Evolutionary conservation across 1,140 invertebrate species (phyloP), one percentile per base, ranked within the genome.

Genomic region (Drosophila elegans): DNA sequence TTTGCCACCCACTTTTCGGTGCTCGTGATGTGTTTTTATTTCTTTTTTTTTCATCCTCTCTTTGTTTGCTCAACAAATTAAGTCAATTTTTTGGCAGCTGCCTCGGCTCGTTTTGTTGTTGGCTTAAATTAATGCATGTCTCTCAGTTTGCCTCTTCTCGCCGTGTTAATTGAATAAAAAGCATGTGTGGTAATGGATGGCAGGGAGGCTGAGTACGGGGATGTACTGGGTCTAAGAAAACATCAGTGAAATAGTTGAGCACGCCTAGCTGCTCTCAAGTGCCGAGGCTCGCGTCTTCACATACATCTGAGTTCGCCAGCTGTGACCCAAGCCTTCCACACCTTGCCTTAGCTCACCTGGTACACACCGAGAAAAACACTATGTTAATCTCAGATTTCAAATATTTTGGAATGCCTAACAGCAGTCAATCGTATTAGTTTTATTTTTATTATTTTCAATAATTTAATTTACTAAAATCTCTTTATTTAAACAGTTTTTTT

Each of bases 141-240:
- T 44, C 81, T 71, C 49, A 25, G 52, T n/a, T 54, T 10, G 52
- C 55, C 55, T 61, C 75, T 49, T 45, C 59, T 59, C 54, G 52
- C 36, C 51, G 81, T 81, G 81, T 80, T 85, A 85, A 85, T 85
- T 85, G 81, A 85, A 85, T 85, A 74, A 80, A 77, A 85, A 85
- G 54, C 80, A 72, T 56, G 71, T 64, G 62, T 49, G 41, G 38
- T 48, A 44, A 57, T 21, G 46, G 13, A n/a, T 39, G 16, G 12
- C 16, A 16, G 53, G 44, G 27, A n/a, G 2, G 7, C n/a, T 21
- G n/a, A 6, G 12, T 29, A 46, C 21, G 13, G 2, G 10, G 27
- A 12, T 11, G 34, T 12, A 25, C 46, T 34, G 21, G n/a, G 46
- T 49, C 38, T 62, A 46, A 55, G 38, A 45, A 56, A 53, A 53